phyloP scores from a whole-genome alignment of 2,888 invertebrate species.

The Meghimatium bilineatum region DNA sequence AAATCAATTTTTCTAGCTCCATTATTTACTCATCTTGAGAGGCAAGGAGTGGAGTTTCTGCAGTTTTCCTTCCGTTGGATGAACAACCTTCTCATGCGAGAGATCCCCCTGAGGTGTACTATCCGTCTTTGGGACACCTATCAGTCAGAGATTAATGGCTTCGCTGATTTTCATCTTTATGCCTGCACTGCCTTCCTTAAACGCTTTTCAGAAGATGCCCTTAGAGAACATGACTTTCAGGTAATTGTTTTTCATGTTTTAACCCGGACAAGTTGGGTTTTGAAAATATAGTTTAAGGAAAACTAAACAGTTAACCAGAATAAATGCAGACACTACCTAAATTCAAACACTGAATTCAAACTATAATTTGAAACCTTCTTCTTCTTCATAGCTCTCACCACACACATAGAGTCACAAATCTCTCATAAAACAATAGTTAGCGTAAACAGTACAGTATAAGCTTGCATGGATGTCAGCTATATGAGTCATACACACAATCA shows the following conservation, averaged over 20 bases:
- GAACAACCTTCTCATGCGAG: slow-evolving; percentile 98
- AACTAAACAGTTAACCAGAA: too few species aligned
- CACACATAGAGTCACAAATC: too few species aligned
- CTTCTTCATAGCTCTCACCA: too few species aligned
- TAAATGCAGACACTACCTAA: too few species aligned
- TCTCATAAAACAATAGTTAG: too few species aligned
- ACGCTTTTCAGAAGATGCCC: slow-evolving; percentile 93
- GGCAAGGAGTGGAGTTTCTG: slow-evolving; percentile 96
- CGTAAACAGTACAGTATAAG: too few species aligned
- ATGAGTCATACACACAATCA: too few species aligned
- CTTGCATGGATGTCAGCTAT: too few species aligned
- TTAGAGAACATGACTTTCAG: slow-evolving; percentile 94
- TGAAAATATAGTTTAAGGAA: too few species aligned
- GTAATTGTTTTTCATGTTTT: neutral
- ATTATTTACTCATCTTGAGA: slow-evolving; percentile 92
- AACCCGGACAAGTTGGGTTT: too few species aligned
- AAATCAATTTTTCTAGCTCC: slow-evolving; percentile 80
- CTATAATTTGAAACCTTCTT: too few species aligned
- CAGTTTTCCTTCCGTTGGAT: slow-evolving; percentile 99
- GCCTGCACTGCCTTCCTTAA: slow-evolving; percentile 99
- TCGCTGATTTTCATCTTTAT: slow-evolving; percentile 97
- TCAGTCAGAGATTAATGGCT: slow-evolving; percentile 88
- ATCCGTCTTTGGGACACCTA: slow-evolving; percentile 99
- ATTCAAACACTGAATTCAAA: too few species aligned
- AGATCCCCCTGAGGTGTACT: slow-evolving; percentile 96